phyloP scores from a whole-genome alignment of 1,140 invertebrate genomes.

The Microplitis mediator region DNA sequence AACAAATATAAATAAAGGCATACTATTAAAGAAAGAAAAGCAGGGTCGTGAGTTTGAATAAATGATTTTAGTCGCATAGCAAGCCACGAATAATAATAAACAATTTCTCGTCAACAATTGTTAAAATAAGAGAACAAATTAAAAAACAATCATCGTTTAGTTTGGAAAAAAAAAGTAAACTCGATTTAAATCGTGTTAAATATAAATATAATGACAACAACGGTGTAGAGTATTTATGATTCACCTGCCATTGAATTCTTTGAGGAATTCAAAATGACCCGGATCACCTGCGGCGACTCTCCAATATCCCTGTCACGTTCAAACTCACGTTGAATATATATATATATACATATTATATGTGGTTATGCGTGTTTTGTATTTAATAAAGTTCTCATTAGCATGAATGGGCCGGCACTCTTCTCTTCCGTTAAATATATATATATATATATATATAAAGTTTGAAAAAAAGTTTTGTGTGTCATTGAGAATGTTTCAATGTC shows the following conservation, averaged over 20 bases:
- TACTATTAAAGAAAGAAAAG: too few species aligned
- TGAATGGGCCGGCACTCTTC: slow-evolving; percentile 30
- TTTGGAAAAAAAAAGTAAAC: too few species aligned
- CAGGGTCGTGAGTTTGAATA: too few species aligned
- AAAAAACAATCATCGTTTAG: too few species aligned
- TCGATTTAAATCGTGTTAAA: too few species aligned
- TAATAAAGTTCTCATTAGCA: slow-evolving; percentile 42
- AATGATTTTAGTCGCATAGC: too few species aligned
- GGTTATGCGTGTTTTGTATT: slow-evolving; percentile 42
- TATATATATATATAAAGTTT: neutral
- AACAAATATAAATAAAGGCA: too few species aligned
- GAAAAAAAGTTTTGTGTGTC: neutral
- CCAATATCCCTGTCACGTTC: slow-evolving; percentile 22
- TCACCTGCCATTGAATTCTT: neutral
- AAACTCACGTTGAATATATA: neutral
- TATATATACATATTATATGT: neutral
- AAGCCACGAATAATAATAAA: too few species aligned
- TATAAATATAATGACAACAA: neutral
- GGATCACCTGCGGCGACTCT: slow-evolving; percentile 2
- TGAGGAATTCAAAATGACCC: neutral
- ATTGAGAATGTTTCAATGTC: slow-evolving; percentile 38
- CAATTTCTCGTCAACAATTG: too few species aligned
- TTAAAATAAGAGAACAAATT: too few species aligned
- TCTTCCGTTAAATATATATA: neutral
- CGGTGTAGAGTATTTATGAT: neutral